Conservation (phyloP, 2,113 vertebrate species). For the Strigops habroptila region DNA sequence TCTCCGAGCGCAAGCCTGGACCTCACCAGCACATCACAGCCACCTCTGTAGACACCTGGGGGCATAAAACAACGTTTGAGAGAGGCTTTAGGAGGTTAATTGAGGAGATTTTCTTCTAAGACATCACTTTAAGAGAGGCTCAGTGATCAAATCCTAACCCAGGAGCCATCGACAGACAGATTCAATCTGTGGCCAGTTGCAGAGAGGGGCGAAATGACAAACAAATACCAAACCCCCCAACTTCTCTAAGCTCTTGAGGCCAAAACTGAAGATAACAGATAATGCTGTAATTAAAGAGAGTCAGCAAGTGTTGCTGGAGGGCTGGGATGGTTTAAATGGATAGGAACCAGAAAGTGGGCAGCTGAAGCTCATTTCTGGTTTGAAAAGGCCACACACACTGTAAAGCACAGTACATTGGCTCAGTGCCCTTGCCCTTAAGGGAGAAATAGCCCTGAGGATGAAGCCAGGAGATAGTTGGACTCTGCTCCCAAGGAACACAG, state of each 20-base stretch:
- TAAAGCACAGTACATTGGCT: neutral
- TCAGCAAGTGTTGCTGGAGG: neutral
- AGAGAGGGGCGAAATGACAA: neutral
- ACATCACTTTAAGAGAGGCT: rapidly evolving
- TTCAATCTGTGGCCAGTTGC: neutral
- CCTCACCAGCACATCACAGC: conserved; percentile 85
- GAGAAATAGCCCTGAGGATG: neutral
- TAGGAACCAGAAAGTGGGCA: neutral
- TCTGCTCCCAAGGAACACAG: neutral
- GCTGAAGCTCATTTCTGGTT: neutral
- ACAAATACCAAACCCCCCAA: neutral
- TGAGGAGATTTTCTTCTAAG: neutral
- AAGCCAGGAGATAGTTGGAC: neutral
- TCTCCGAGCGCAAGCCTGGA: conserved; percentile 90
- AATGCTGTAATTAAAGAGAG: neutral
- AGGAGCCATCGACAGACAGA: neutral
- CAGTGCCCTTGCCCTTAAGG: neutral
- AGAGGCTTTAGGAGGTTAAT: neutral
- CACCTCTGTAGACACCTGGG: conserved; percentile 90
- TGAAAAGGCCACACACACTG: neutral
- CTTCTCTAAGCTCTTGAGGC: neutral
- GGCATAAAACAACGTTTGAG: neutral
- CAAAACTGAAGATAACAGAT: neutral
- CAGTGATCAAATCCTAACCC: neutral
- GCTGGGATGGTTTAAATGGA: neutral